A percentile compares a stretch with the other conserved stretches of the same genome.
Evolutionary conservation across 1,140 invertebrate species (phyloP).

Genomic region (Lasioglossum albipes): DNA sequence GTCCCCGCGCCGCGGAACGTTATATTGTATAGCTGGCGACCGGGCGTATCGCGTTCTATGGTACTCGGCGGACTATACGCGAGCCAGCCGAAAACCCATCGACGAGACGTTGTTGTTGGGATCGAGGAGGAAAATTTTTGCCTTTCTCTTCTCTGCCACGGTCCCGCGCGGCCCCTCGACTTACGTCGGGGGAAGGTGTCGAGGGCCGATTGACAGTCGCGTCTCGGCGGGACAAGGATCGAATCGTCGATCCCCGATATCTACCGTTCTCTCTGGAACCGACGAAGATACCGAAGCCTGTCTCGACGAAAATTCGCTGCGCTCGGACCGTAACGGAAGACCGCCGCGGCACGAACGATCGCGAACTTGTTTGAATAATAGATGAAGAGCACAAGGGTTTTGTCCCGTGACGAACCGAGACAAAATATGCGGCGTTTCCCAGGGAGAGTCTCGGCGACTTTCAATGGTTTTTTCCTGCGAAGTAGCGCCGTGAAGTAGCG

Average conservation of each 20-base stretch:
- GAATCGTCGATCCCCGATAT: not conserved
- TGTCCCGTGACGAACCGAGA: not conserved
- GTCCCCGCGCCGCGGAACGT: slow-evolving; percentile 41
- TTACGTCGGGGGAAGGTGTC: not conserved
- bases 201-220: slow-evolving; percentile 17
- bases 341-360: not conserved
- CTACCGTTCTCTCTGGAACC: not conserved
- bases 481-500: too few relatives aligned
- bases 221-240: not conserved
- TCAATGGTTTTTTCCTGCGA: too few relatives aligned
- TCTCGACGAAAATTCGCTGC: not conserved
- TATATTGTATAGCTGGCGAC: slow-evolving; percentile 47
- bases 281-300: too few relatives aligned
- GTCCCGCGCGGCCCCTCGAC: slow-evolving; percentile 4
- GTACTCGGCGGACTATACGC: slow-evolving; percentile 34
- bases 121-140: slow-evolving; percentile 44
- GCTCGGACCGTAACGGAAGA: not conserved
- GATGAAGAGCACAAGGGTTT: not conserved
- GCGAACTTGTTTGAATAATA: not conserved
- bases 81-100: slow-evolving; percentile 51
- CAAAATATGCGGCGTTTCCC: too few relatives aligned
- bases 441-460: too few relatives aligned
- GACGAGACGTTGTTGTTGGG: slow-evolving; percentile 46
- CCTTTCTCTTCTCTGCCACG: not conserved
- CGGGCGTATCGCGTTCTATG: slow-evolving; percentile 7